Evolutionary conservation across 1,140 invertebrate genomes (phyloP), one percentile per base, ranked within the genome.

Genomic region (Drosophila equinoxialis): DNA sequence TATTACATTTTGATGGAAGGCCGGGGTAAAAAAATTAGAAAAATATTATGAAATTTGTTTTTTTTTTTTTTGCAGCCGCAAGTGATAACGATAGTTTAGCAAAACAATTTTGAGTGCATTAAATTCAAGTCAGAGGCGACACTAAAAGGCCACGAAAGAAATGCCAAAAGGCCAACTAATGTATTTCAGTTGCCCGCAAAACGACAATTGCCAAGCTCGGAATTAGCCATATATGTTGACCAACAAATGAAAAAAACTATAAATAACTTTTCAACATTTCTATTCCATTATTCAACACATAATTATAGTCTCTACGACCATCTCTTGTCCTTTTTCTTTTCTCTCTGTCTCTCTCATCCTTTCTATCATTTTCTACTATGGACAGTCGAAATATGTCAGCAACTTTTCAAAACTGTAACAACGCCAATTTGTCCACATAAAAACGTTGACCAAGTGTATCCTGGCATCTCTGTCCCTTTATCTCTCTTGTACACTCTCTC

Each of bases 251-350:
- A 30, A 30, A 39, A 55, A 42, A 62, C 60, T 42, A 41, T 41
- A 20, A 68, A 74, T 82, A 86, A 87, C 76, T 87, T 86, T 86
- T 79, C 61, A 77, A 59, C 79, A 86, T 87, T 89, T 84, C 84
- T 89, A 85, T 89, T 89, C 20, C 77, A 84, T 84, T 89, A 90
- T 89, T 84, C 84, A 89, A 68, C 81, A 82, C 79, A 83, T 86
- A 89, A 86, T 86, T 89, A 86, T 83, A 74, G 66, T 23, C 17
- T 51, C 17, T 23, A 20, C 45, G 20, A 51, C 68, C 60, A 39
- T 82, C 59, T 72, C 68, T 75, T 65, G 42, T 59, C 33, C 55
- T 63, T 4, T 39, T 13, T 13, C 11, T 39, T 59, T 23, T 42
- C 7, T 37, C 20, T 51, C 23, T 48, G 10, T 5, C 60, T 58